phyloP scores from a whole-genome alignment of 2,888 invertebrate genomes.

The Matsumyia berberina region DNA sequence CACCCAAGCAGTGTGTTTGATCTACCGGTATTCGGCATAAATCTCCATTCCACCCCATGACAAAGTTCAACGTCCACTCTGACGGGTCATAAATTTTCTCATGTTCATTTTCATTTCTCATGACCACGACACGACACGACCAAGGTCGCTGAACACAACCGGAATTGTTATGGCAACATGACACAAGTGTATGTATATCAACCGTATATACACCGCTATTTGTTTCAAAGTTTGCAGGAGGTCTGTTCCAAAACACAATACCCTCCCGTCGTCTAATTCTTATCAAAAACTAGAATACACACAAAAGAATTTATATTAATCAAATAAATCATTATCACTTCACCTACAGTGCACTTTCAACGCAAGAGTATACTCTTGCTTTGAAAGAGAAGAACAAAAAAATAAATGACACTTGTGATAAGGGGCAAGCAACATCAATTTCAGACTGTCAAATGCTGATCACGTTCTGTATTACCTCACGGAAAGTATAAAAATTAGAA shows the following conservation, averaged over 20 bases:
- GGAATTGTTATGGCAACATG: slow-evolving; percentile 27
- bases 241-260: background rate
- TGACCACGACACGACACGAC: slow-evolving; percentile 19
- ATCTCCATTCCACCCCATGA: slow-evolving; percentile 26
- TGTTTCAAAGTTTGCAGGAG: slow-evolving; percentile 17
- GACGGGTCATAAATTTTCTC: slow-evolving; percentile 33
- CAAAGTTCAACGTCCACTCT: slow-evolving; percentile 66
- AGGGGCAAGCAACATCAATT: slow-evolving; percentile 37
- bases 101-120: slow-evolving; percentile 34
- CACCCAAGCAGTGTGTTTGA: background rate
- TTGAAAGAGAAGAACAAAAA: slow-evolving; percentile 5
- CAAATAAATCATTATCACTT: slow-evolving; percentile 56
- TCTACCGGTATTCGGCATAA: slow-evolving; percentile 36
- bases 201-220: background rate
- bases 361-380: background rate
- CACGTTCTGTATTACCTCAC: slow-evolving; percentile 80
- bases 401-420: slow-evolving; percentile 70
- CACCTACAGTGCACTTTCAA: slow-evolving; percentile 58
- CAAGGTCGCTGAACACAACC: slow-evolving; percentile 36
- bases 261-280: background rate
- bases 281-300: slow-evolving; percentile 15
- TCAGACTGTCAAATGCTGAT: slow-evolving; percentile 15
- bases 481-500: slow-evolving; percentile 82
- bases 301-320: slow-evolving; percentile 23
- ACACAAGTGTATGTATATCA: slow-evolving; percentile 5